Evolutionary conservation across 2,797 vertebrate species (phyloP).

Genomic region (Iguana delicatissima): DNA sequence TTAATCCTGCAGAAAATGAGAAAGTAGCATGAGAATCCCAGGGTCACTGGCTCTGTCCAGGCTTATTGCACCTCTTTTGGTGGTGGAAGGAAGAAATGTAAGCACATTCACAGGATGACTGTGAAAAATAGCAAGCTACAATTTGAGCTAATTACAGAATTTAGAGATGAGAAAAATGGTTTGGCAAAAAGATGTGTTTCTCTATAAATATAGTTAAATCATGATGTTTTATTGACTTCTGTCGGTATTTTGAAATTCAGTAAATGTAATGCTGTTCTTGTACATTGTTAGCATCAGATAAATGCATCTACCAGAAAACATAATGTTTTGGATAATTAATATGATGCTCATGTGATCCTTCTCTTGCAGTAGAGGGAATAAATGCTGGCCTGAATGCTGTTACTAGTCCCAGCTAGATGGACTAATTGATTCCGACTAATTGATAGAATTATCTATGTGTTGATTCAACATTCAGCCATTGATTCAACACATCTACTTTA

Average conservation of each 20-base stretch:
- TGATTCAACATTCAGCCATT: too few species aligned
- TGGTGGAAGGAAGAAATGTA: not conserved
- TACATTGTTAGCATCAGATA: not conserved
- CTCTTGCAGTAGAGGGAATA: not conserved
- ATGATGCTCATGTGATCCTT: not conserved
- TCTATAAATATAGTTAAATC: not conserved
- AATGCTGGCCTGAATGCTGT: not conserved
- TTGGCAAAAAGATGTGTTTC: not conserved
- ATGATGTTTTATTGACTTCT: not conserved
- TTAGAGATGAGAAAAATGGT: not conserved
- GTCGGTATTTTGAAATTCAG: not conserved
- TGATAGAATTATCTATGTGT: too few species aligned
- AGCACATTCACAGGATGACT: not conserved
- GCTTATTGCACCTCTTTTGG: not conserved
- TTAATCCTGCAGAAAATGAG: conserved; percentile 46
- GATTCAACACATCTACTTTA: too few species aligned
- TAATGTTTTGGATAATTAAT: not conserved
- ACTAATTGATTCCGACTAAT: too few species aligned
- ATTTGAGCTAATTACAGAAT: not conserved
- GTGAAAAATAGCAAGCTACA: conserved; percentile 8
- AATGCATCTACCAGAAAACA: not conserved
- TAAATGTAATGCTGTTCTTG: not conserved
- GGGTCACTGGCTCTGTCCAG: conserved; percentile 26
- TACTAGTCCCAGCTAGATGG: too few species aligned
- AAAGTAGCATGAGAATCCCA: conserved; percentile 14